Base-by-base conservation (phyloP, 2,888 invertebrate genomes). In the Syritta pipiens region DNA sequence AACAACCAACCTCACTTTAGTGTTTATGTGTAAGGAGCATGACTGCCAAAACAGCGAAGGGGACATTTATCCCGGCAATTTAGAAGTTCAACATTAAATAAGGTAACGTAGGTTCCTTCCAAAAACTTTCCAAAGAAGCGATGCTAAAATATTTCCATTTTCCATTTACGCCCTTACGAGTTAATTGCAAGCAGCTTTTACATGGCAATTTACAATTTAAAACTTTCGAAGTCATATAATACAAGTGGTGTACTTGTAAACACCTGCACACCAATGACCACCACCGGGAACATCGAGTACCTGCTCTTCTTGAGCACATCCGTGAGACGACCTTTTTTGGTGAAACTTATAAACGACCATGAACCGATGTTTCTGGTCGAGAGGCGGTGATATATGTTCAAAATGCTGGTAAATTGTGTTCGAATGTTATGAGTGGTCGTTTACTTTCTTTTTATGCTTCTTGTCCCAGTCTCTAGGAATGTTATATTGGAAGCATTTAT, bases 171-270 rank as follows among this genome's bases (percentile, higher is more conserved):
- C 19, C 44, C 24, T 32, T 24, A 26, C 42, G 19, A 59, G 68
- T 59, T 59, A 68, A 68, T 68, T 68, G 59, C 30, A 57, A 19
- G 24, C 42, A 68, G 68, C 68, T 68, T 68, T 68, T 68, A 59
- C 49, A 68, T 19, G 68, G 68, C 42, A 59, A 42, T 59, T 68
- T 49, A 68, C 40, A 67, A 59, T 68, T 68, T 68, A 7, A 37
- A 67, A 67, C 28, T 57, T 67, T 51, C 12, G 32, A 22, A 57
- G 42, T 30, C 59, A 49, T 42, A 68, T 59, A 48, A 59, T 22
- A 44, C 49, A 32, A 68, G 48, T 53, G 48, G 53, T 12, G 49
- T 68, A 30, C 49, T 68, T 68, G 17, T 44, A 12, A 30, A 51
- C 68, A 68, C 68, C 68, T 68, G 68, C 42, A 22, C 17, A 59